phyloP scores from a whole-genome alignment of 1,140 invertebrate species.

The Yoshiicerus persimilis region DNA sequence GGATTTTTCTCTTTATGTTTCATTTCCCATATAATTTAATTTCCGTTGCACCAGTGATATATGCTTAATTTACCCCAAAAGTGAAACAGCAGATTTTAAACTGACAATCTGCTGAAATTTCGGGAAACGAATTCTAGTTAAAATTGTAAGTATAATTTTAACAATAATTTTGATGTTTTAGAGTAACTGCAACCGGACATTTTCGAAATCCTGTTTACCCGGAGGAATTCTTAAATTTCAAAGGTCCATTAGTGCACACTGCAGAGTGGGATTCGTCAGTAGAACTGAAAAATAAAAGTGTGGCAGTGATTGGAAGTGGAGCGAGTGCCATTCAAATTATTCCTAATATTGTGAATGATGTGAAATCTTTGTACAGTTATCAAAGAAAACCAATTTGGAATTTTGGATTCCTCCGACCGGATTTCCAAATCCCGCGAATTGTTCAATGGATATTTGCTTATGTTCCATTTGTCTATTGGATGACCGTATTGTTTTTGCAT shows the following conservation, averaged over 20 bases:
- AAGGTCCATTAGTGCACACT: conserved; percentile 21
- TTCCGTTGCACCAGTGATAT: too few relatives aligned
- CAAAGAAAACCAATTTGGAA: conserved; percentile 30
- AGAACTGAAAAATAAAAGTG: conserved; percentile 19
- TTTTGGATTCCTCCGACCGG: background rate
- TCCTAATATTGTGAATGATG: conserved; percentile 27
- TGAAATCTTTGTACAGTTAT: conserved; percentile 25
- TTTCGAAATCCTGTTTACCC: background rate
- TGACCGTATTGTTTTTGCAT: background rate
- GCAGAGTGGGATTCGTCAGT: conserved; percentile 23
- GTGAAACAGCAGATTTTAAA: too few relatives aligned
- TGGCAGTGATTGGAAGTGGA: conserved; percentile 38
- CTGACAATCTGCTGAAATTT: background rate
- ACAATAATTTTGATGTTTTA: background rate
- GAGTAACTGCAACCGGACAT: background rate
- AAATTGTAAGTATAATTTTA: background rate
- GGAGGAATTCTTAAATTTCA: conserved; percentile 24
- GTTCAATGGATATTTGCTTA: background rate
- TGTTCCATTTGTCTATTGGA: background rate
- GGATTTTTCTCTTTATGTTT: too few relatives aligned
- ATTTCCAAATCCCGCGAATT: background rate
- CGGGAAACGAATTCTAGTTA: background rate
- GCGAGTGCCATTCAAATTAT: conserved; percentile 41
- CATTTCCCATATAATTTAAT: too few relatives aligned
- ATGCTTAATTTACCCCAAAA: too few relatives aligned